phyloP scores from a whole-genome alignment of 2,888 invertebrate genomes.

The Cantharis rufa region DNA sequence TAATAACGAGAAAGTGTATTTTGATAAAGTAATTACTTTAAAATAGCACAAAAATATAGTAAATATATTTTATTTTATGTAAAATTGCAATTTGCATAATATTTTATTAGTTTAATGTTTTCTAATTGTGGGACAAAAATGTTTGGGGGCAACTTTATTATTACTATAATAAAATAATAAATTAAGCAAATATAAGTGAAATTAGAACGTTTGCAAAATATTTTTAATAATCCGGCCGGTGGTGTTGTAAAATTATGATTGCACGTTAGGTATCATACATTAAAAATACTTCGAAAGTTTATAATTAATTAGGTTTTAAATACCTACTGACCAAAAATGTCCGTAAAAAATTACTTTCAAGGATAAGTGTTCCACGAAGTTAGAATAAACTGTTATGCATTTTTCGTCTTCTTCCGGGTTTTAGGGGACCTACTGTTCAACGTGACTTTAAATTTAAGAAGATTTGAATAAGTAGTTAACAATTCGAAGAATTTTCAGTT shows the following conservation, averaged over 20 bases:
- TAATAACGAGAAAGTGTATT: neutral
- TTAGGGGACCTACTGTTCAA: too few relatives aligned
- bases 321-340: neutral
- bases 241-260: neutral
- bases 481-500: too few relatives aligned
- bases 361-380: neutral
- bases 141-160: neutral
- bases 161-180: neutral
- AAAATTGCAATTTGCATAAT: neutral
- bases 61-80: neutral
- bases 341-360: neutral
- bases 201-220: neutral
- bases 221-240: neutral
- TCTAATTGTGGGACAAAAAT: neutral
- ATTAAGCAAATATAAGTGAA: neutral
- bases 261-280: neutral
- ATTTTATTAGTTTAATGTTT: neutral
- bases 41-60: neutral
- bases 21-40: neutral
- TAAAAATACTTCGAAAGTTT: neutral
- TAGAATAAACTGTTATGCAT: too few relatives aligned
- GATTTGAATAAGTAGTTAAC: too few relatives aligned
- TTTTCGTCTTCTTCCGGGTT: too few relatives aligned
- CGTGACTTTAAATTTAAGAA: neutral
- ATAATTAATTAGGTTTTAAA: neutral